Conservation (phyloP, 1,140 invertebrate genomes). For the Aphelinus certus region DNA sequence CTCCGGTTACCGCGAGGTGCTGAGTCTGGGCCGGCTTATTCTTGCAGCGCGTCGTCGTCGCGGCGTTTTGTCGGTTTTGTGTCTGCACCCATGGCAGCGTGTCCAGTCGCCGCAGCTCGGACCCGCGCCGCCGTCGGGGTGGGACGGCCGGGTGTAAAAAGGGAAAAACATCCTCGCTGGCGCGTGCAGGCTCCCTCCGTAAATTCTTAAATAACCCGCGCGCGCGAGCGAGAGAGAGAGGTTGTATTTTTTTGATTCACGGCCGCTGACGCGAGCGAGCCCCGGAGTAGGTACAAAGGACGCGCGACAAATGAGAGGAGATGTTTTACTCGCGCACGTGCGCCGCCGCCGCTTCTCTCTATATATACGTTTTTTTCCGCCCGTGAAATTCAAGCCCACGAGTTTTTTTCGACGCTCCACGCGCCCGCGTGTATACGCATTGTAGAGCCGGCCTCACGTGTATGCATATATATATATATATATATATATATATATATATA, state of each 20-base stretch:
- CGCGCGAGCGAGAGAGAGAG: no score
- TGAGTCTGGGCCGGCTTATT: background rate
- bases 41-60: background rate
- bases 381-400: conserved; percentile 5
- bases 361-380: background rate
- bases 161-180: no score
- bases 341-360: background rate
- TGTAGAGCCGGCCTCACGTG: no score
- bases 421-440: no score
- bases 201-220: conserved; percentile 28
- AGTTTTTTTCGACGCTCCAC: no score
- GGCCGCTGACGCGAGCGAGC: conserved; percentile 5
- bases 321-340: conserved; percentile 12
- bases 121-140: no score
- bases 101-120: no score
- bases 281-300: background rate
- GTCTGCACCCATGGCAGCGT: no score
- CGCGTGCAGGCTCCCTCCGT: conserved; percentile 2
- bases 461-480: no score
- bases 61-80: conserved; percentile 1
- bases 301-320: conserved; percentile 3
- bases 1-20: conserved; percentile 43
- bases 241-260: background rate
- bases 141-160: no score
- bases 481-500: no score